Conservation (phyloP, 1,140 invertebrate species). For the Lordiphosa mommai region DNA sequence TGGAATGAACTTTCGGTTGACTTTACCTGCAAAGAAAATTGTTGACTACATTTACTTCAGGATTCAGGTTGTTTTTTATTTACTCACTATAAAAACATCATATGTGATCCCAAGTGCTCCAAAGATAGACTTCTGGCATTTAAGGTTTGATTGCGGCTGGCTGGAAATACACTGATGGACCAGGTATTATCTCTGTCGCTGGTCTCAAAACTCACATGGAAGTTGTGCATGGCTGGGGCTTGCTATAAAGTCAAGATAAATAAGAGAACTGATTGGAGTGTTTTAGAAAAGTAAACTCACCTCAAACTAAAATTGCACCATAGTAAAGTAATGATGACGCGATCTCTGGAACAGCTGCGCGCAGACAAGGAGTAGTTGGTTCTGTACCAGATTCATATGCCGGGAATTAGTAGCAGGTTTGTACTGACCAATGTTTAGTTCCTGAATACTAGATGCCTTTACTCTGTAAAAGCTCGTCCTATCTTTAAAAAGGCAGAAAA, state of each 20-base stretch:
- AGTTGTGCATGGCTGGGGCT: slow-evolving; percentile 46
- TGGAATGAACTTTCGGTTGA: slow-evolving; percentile 86
- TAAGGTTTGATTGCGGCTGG: slow-evolving; percentile 73
- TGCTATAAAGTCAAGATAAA: slow-evolving; percentile 11
- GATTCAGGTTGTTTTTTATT: neutral
- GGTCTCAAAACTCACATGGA: slow-evolving; percentile 83
- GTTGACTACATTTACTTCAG: no score
- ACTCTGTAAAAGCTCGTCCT: no score
- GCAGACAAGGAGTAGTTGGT: no score
- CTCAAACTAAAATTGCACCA: slow-evolving; percentile 54
- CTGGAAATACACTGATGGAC: slow-evolving; percentile 82
- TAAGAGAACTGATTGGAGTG: no score
- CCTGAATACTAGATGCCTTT: no score
- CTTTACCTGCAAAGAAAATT: slow-evolving; percentile 82
- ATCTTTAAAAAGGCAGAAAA: no score
- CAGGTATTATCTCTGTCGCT: slow-evolving; percentile 82
- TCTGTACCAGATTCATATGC: no score
- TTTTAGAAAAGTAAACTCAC: slow-evolving; percentile 17
- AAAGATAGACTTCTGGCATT: slow-evolving; percentile 89
- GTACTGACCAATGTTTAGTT: no score
- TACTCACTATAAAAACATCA: slow-evolving; percentile 95
- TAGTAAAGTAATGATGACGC: slow-evolving; percentile 51
- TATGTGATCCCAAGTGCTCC: slow-evolving; percentile 94
- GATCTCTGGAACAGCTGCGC: slow-evolving; percentile 44
- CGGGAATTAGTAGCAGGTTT: no score